Base-by-base conservation (phyloP, 53 echinoderm and acorn worm genomes). In the Echinarachnius parma region DNA sequence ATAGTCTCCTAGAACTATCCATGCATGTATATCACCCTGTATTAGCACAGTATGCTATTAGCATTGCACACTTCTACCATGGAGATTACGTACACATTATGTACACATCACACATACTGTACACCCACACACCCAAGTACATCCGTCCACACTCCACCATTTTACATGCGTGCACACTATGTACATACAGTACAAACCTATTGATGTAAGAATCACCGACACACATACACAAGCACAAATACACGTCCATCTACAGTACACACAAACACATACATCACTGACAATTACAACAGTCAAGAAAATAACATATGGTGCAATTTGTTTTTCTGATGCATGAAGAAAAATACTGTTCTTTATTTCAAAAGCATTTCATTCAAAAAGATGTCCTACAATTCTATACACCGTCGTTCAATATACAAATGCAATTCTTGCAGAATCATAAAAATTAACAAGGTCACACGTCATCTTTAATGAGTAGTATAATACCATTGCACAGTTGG, bases 301-400 rank as follows among this genome's bases (percentile, higher is more conserved):
- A 27, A 31, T 16, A 18, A 32, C 31, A 69, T n/a, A 11, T 31
- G 23, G 35, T 49, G 20, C 4, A 2, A 15, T n/a, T n/a, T 21
- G 5, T 56, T 24, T 34, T 55, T 72, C 58, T 56, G 36, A 72
- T 72, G 74, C 56, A 72, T 56, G 74, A 72, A 72, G 56, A 72
- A 50, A 72, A 72, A 72, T 72, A 72, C 46, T 65, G 28, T 39
- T 39, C 39, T 72, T 72, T 64, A 56, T 39, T 55, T 72, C 57
- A 34, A 26, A 72, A 72, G 74, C 45, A 45, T 72, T 57, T 57
- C 74, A 72, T 72, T 72, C 74, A 72, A 72, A 72, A 72, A 72
- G n/a, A 56, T 48, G 30, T 72, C 66, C 34, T 32, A 70, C 70
- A 70, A 70, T 52, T 53, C 74, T 72, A 57, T 35, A 56, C 56